Evolutionary conservation across 2,797 vertebrate genomes (phyloP), one percentile per base, ranked within the genome.

Genomic region (Periparus ater): DNA sequence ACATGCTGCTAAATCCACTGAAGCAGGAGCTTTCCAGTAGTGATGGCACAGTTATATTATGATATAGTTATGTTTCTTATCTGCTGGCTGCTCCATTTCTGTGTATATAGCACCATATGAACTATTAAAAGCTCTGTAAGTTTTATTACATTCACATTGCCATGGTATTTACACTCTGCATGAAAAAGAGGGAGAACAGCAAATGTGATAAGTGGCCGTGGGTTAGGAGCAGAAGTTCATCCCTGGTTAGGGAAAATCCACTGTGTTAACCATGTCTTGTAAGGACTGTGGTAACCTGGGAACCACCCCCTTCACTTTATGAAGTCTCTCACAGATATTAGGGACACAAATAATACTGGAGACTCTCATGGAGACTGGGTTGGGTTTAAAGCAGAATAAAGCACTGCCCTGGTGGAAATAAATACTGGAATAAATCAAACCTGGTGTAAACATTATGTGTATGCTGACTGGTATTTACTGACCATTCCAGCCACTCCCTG

Each of bases 391-490:
- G 20, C 25, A 44, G n/a, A 78, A 55, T 15, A 73, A 88, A 85
- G 32, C 54, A 48, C 13, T 38, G 5, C 17, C 9, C 11, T 20
- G 16, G 11, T 25, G 21, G 27, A 86, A 88, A 84, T 13, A 66
- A 47, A 30, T 48, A 60, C 1, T 62, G 26, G 25, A 65, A 71
- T 50, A 90, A 88, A 76, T 51, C 13, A 70, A 45, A 54, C 1
- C 19, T n/a, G 3, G 4, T 73, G 19, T 27, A 58, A 84, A 42
- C 0, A 1, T 20, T 30, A 38, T 4, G 3, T 51, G 6, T 32
- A 18, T 17, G 11, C 4, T 45, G n/a, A 19, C 48, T 60, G 16
- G 16, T 7, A 38, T 74, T 85, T 81, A 75, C 29, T 67, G 29
- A 20, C 21, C 30, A 16, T 51, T 44, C 55, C 75, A 80, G 38